Conservation (phyloP, 2,888 invertebrate genomes). For the Orthosia cruda region DNA sequence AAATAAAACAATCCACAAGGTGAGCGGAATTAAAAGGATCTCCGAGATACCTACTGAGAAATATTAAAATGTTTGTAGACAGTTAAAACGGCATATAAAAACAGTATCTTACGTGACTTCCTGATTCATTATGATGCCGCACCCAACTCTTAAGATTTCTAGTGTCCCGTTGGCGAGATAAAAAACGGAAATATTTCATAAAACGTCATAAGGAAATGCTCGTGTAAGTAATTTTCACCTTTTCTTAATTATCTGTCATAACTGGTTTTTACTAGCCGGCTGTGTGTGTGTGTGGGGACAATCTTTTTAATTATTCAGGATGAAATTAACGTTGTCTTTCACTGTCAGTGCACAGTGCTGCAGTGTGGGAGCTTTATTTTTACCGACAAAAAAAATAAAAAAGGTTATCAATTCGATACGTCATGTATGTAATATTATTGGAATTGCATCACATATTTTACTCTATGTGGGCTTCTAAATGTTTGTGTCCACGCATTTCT, state of each 20-base stretch:
- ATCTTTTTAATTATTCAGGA: conserved; percentile 5
- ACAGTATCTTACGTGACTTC: conserved; percentile 73
- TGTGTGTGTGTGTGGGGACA: not conserved
- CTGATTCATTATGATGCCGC: conserved; percentile 71
- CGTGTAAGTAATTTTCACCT: conserved; percentile 54
- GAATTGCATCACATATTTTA: too few species aligned
- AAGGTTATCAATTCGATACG: too few species aligned
- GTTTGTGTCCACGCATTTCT: too few species aligned
- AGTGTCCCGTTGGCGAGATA: conserved; percentile 49
- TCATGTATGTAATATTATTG: too few species aligned
- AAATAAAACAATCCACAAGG: not conserved
- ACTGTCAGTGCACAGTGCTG: too few species aligned
- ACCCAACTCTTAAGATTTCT: conserved; percentile 44
- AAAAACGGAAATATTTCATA: conserved; percentile 58
- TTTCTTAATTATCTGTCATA: conserved; percentile 45
- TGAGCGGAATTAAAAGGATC: conserved; percentile 57
- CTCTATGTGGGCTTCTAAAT: too few species aligned
- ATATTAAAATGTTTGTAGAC: conserved; percentile 75
- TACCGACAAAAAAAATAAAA: too few species aligned
- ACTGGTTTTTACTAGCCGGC: conserved; percentile 10
- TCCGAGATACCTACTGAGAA: conserved; percentile 46
- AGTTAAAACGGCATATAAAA: conserved; percentile 67
- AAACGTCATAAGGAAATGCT: conserved; percentile 53
- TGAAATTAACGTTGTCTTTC: too few species aligned
- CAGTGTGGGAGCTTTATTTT: too few species aligned